These are phyloP conservation scores for Himantopus leucocephalus DNA, from an alignment of 2,113 vertebrate species.

Conservation along the genomic window DNA sequence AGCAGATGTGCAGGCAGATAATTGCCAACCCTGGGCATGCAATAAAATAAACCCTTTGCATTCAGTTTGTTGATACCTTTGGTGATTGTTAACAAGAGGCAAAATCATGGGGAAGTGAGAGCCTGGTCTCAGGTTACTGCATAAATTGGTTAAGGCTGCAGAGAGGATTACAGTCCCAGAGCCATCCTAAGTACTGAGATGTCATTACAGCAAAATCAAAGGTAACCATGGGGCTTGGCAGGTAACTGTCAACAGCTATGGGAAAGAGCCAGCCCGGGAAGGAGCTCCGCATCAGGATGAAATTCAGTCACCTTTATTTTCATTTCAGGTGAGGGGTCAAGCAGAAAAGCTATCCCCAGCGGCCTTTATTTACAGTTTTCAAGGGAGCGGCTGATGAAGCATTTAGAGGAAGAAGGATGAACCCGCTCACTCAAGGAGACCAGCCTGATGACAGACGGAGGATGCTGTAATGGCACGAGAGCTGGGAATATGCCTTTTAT, in stretches of 20 bases:
- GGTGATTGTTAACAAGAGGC: constrained; percentile 57
- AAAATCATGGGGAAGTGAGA: constrained; percentile 35
- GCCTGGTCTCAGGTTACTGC: constrained; percentile 72
- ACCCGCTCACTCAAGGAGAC: neutral
- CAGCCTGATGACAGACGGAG: constrained; percentile 71
- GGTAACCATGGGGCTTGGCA: constrained; percentile 73
- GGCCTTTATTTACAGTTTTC: constrained; percentile 80
- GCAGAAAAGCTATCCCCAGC: constrained; percentile 68
- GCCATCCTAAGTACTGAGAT: constrained; percentile 64
- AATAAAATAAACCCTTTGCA: constrained; percentile 6
- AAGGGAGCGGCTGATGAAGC: constrained; percentile 46
- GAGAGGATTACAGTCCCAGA: constrained; percentile 71
- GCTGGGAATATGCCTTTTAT: constrained; percentile 21
- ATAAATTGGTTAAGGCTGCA: constrained; percentile 66
- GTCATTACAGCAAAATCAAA: constrained; percentile 80
- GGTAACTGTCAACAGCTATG: constrained; percentile 80
- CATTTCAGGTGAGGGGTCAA: constrained; percentile 81
- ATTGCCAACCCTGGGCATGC: neutral
- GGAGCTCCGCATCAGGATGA: constrained; percentile 63
- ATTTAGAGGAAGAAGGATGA: constrained; percentile 75
- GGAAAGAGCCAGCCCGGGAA: constrained; percentile 60
- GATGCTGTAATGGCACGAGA: constrained; percentile 7
- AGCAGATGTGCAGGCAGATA: neutral
- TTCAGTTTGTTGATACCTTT: constrained; percentile 19
- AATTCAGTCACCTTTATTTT: constrained; percentile 77